These are phyloP conservation scores for Anastrepha obliqua DNA, from an alignment of 1,140 invertebrate species.

Conservation along the genomic window DNA sequence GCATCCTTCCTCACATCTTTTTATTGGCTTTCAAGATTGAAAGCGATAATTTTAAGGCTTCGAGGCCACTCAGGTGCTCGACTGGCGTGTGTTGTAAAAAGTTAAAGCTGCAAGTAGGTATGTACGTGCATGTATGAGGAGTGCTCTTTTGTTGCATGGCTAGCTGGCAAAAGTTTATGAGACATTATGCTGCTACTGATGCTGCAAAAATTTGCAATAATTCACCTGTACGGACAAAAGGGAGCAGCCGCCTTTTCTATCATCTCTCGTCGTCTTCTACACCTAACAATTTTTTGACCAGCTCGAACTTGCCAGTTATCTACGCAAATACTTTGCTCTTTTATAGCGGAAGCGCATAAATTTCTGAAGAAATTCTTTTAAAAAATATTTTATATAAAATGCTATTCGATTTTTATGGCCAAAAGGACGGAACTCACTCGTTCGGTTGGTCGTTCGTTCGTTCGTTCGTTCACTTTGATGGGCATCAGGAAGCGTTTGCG, in stretches of 20 bases:
- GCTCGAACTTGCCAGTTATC: neutral
- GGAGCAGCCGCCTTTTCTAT: neutral
- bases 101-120: constrained; percentile 6
- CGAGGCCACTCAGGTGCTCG: constrained; percentile 35
- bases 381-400: constrained; percentile 31
- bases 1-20: constrained; percentile 41
- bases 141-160: constrained; percentile 44
- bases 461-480: neutral
- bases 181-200: constrained; percentile 11
- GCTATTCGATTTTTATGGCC: constrained; percentile 43
- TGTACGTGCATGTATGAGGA: neutral
- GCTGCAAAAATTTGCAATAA: constrained; percentile 53
- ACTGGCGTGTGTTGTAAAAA: neutral
- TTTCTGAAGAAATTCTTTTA: constrained; percentile 18
- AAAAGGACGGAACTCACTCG: neutral
- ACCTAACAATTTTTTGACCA: constrained; percentile 3
- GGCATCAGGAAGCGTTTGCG: neutral
- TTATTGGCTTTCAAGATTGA: constrained; percentile 47
- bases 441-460: neutral
- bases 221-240: constrained; percentile 50
- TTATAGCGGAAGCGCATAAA: constrained; percentile 45
- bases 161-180: constrained; percentile 53
- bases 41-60: constrained; percentile 51
- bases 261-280: neutral
- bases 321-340: constrained; percentile 30